A percentile compares a stretch with the other conserved stretches of the same genome.
These are phyloP conservation scores for Botrylloides violaceus DNA, from an alignment of 23 tunicate species.

Conservation along the genomic window DNA sequence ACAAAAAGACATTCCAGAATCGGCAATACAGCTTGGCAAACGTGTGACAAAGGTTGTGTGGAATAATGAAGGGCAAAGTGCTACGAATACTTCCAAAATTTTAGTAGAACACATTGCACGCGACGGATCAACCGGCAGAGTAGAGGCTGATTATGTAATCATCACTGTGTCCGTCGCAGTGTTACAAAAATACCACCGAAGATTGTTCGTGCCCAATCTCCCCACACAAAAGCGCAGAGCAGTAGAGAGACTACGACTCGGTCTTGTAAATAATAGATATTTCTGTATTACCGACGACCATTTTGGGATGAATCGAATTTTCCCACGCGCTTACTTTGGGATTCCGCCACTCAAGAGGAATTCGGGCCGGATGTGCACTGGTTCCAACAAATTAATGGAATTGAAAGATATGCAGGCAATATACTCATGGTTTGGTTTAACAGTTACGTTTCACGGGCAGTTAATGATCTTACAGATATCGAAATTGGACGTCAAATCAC, in stretches of 20 bases:
- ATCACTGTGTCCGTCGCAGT: conserved; percentile 42
- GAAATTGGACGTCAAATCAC: conserved; percentile 1
- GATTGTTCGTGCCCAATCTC: conserved; percentile 22
- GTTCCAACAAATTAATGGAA: neutral
- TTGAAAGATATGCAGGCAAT: neutral
- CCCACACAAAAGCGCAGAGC: conserved; percentile 17
- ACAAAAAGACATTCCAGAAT: neutral
- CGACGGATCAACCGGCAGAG: neutral
- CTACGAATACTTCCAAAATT: neutral
- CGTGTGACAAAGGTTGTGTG: neutral
- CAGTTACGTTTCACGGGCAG: neutral
- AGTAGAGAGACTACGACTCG: conserved; percentile 26
- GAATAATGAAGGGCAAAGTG: neutral
- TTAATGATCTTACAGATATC: neutral
- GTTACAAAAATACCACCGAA: conserved; percentile 17
- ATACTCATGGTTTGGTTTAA: neutral
- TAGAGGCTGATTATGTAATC: conserved; percentile 50
- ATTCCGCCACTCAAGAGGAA: neutral
- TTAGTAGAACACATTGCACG: neutral
- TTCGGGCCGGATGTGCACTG: neutral
- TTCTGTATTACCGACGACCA: conserved; percentile 29
- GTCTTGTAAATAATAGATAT: conserved; percentile 20
- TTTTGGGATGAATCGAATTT: conserved; percentile 27
- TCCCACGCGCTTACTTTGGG: neutral
- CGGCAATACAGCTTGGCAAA: neutral